Evolutionary conservation across 1,140 invertebrate species (phyloP), one percentile per base, ranked within the genome.

Genomic region (Drosophila varians): DNA sequence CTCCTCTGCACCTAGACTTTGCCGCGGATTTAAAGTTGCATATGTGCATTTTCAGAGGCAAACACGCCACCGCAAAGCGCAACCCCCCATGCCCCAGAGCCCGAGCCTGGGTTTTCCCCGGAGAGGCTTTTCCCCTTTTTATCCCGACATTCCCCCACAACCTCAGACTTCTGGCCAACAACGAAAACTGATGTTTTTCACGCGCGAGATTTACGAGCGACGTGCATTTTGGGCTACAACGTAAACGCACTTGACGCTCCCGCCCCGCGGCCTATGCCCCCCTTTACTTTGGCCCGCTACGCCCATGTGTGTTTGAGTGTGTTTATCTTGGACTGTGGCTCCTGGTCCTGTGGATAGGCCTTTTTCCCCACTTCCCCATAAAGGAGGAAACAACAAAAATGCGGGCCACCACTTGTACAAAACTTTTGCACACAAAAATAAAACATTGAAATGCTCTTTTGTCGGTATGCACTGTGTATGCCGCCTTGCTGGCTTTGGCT

Each of bases 141-240:
- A 7, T 34, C 60, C 25, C 25, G 16, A 48, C 69, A 45, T n/a
- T n/a, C 11, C 36, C 62, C 18, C 25, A 19, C 53, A 70, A 46
- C 47, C 45, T 34, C 74, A 65, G 45, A 64, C 66, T 72, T 48
- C 52, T 52, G 49, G 43, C 51, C 61, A 77, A 74, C 61, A 82
- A 47, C 51, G 25, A 48, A 73, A 80, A 77, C 80, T 84, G 80
- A 86, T 86, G 80, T 84, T 84, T 72, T 84, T 86, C 80, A 75
- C 75, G 75, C 71, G 72, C 80, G 76, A 84, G 80, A 84, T 84
- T 84, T 84, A 84, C 80, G 80, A 86, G 75, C 68, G 64, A 58
- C 72, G 82, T 84, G 66, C 76, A 80, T 80, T 86, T 84, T 45
- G 80, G 53, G 66, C 48, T 71, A 75, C 58, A 83, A 75, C 74